Conservation (phyloP, 1,140 invertebrate genomes). For the Apis mellifera region Amel_HAv3.1 CM009931.2:1222501-1223000, state of each 20-base stretch:
- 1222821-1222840: too few species aligned
- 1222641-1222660: conserved; percentile 5
- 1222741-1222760: too few species aligned
- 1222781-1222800: too few species aligned
- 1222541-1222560: not conserved
- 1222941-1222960: conserved; percentile 38
- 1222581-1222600: too few species aligned
- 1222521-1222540: not conserved
- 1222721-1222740: too few species aligned
- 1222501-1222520: conserved; percentile 32
- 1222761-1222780: too few species aligned
- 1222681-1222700: too few species aligned
- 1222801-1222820: too few species aligned
- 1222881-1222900: not conserved
- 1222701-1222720: too few species aligned
- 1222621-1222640: not conserved
- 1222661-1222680: too few species aligned
- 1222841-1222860: too few species aligned
- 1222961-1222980: conserved; percentile 30
- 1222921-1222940: not conserved
- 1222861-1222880: too few species aligned
- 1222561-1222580: not conserved
- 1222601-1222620: not conserved
- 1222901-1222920: not conserved
- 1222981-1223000: not conserved